Conservation (phyloP, 2,888 invertebrate genomes). For the Hydropsyche betteni region DNA sequence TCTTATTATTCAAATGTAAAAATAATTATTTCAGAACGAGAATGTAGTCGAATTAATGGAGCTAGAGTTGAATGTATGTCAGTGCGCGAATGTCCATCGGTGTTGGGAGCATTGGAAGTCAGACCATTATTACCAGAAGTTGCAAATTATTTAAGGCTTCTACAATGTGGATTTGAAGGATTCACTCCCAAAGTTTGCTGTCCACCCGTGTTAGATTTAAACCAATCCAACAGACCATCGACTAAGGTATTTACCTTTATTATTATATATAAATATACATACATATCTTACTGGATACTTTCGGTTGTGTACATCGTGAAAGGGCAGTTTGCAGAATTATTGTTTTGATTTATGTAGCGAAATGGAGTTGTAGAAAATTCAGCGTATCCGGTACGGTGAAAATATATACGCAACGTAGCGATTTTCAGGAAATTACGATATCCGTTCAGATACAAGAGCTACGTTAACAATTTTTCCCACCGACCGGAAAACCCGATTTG, state of each 20-base stretch:
- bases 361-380: constrained; percentile 13
- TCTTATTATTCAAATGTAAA: no score
- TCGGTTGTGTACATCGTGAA: no score
- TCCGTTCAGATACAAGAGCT: constrained; percentile 49
- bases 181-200: constrained; percentile 67
- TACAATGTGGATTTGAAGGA: constrained; percentile 67
- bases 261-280: no score
- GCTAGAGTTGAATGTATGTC: constrained; percentile 54
- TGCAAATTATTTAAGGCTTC: constrained; percentile 61
- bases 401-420: neutral
- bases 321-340: neutral
- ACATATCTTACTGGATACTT: no score
- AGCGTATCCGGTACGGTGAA: constrained; percentile 27
- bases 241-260: neutral
- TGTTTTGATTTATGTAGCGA: constrained; percentile 3
- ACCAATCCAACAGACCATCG: neutral
- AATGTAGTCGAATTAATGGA: neutral
- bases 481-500: constrained; percentile 52
- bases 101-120: constrained; percentile 60
- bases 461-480: constrained; percentile 24
- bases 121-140: constrained; percentile 58
- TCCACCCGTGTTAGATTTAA: constrained; percentile 52
- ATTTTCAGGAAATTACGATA: constrained; percentile 51
- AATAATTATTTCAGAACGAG: neutral
- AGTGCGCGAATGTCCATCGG: constrained; percentile 61